Conservation (phyloP, 2,888 invertebrate species). For the Drosophila birchii region DNA sequence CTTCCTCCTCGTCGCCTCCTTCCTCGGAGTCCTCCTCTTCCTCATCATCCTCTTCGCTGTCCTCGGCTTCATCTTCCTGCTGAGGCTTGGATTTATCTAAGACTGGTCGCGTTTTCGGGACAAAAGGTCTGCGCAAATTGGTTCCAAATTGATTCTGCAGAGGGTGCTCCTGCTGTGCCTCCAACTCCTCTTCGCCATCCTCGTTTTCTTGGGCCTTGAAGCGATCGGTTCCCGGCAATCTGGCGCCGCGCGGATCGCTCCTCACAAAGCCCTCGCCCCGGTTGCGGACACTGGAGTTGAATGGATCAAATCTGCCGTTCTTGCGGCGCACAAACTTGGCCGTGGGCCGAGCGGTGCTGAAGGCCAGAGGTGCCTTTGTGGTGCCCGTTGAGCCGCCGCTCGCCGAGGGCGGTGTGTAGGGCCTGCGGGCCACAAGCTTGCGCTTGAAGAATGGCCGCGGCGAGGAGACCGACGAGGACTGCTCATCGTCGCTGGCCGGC, state of each 20-base stretch:
- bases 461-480: slow-evolving; percentile 12
- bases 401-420: slow-evolving; percentile 64
- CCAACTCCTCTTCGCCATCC: slow-evolving; percentile 51
- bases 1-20: slow-evolving; percentile 53
- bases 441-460: slow-evolving; percentile 68
- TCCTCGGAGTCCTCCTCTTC: slow-evolving; percentile 55
- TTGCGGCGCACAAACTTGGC: slow-evolving; percentile 73
- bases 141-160: slow-evolving; percentile 28
- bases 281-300: slow-evolving; percentile 67
- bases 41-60: slow-evolving; percentile 55
- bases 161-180: slow-evolving; percentile 38
- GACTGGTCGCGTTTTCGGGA: slow-evolving; percentile 39
- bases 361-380: slow-evolving; percentile 36
- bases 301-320: slow-evolving; percentile 72
- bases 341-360: slow-evolving; percentile 59
- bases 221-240: slow-evolving; percentile 66
- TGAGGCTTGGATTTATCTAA: slow-evolving; percentile 6
- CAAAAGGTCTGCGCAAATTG: slow-evolving; percentile 51
- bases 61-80: slow-evolving; percentile 10
- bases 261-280: slow-evolving; percentile 69
- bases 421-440: slow-evolving; percentile 77
- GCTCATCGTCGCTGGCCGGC: slow-evolving; percentile 2
- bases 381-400: slow-evolving; percentile 27
- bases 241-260: slow-evolving; percentile 62
- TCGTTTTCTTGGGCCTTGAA: slow-evolving; percentile 65